Conservation (phyloP, 2,113 vertebrate genomes). For the Columba livia region DNA sequence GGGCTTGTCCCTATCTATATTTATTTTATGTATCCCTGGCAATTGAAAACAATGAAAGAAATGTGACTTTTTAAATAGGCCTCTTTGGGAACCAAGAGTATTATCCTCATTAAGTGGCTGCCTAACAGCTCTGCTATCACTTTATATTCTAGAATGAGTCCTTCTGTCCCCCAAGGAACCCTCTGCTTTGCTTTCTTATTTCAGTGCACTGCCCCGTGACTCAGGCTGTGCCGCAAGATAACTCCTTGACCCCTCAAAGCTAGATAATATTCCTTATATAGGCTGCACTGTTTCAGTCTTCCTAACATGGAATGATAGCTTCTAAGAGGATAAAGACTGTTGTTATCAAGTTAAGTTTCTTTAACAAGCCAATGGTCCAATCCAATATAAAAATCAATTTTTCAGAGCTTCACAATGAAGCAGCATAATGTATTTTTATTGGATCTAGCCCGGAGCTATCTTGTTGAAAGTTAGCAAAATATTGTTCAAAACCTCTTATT, state of each 20-base stretch:
- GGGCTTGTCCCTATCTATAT: background rate
- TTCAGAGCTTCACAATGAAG: constrained; percentile 35
- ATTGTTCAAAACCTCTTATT: background rate
- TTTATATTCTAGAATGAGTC: background rate
- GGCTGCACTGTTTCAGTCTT: background rate
- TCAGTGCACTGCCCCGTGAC: constrained; percentile 6
- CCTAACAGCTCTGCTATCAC: background rate
- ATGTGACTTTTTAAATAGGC: background rate
- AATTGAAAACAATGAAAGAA: constrained; percentile 10
- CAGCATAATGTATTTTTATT: constrained; percentile 43
- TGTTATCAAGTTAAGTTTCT: constrained; percentile 48
- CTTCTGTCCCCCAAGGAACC: background rate
- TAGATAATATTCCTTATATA: background rate
- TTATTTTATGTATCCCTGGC: constrained; percentile 28
- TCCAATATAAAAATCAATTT: constrained; percentile 56
- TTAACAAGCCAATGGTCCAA: constrained; percentile 46
- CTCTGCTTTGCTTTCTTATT: constrained; percentile 15
- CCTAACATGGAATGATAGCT: background rate
- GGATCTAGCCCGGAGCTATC: constrained; percentile 21
- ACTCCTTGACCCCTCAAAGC: constrained; percentile 10
- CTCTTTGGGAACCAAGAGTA: background rate
- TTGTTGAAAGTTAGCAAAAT: constrained; percentile 42
- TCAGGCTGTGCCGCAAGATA: constrained; percentile 13
- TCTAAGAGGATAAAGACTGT: constrained; percentile 26
- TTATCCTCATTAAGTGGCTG: background rate